These are phyloP conservation scores for Eriosoma lanigerum DNA, from an alignment of 1,140 invertebrate genomes.

Conservation along the genomic window DNA sequence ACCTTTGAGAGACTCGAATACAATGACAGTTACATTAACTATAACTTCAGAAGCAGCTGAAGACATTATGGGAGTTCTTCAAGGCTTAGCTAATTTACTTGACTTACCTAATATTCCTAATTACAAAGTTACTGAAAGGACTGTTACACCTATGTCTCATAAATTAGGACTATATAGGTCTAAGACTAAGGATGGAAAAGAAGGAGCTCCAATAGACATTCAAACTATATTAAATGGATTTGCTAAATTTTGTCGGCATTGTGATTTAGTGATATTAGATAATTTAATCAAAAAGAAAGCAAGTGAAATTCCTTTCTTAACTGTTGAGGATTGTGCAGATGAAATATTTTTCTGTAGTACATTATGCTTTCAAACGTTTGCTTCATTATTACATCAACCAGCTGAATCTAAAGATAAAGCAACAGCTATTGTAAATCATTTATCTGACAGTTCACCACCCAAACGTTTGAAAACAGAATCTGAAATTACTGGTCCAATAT, in stretches of 20 bases:
- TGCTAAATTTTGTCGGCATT: conserved; percentile 87
- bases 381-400: conserved; percentile 61
- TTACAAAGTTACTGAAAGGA: conserved; percentile 81
- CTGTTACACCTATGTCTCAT: conserved; percentile 75
- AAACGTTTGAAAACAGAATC: conserved; percentile 22
- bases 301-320: conserved; percentile 74
- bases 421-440: conserved; percentile 65
- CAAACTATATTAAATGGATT: conserved; percentile 86
- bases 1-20: conserved; percentile 72
- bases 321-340: conserved; percentile 68
- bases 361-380: conserved; percentile 77
- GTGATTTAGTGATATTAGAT: conserved; percentile 84
- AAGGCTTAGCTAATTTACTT: conserved; percentile 86
- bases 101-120: conserved; percentile 84
- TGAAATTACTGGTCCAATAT: not conserved
- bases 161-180: conserved; percentile 77
- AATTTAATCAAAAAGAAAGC: conserved; percentile 76
- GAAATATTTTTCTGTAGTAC: conserved; percentile 82
- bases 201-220: conserved; percentile 79
- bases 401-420: conserved; percentile 49
- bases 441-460: conserved; percentile 59
- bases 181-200: conserved; percentile 81
- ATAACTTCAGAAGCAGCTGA: conserved; percentile 85
- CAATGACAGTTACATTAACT: conserved; percentile 91
- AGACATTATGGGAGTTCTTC: conserved; percentile 86